A percentile compares a stretch with the other conserved stretches of the same genome.
These are phyloP conservation scores for Lysandra bellargus DNA, from an alignment of 2,888 invertebrate genomes.

Conservation along the genomic window DNA sequence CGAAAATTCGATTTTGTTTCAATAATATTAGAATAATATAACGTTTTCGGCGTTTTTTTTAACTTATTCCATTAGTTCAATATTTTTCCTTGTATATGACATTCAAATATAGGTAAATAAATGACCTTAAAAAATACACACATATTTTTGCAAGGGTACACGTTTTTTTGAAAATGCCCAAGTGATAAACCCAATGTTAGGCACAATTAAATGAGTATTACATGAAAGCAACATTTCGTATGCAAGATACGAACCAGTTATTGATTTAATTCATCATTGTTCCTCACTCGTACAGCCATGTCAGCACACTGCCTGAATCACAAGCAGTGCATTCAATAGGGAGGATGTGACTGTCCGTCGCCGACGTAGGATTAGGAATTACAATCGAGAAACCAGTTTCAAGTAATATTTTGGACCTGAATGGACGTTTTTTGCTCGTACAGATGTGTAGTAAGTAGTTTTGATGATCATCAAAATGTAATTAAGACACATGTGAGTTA, in stretches of 20 bases:
- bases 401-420: background rate
- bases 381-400: background rate
- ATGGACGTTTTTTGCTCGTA: background rate
- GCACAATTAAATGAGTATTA: background rate
- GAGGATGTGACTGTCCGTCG: slow-evolving; percentile 38
- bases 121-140: too few species aligned
- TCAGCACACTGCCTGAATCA: slow-evolving; percentile 39
- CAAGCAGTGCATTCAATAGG: slow-evolving; percentile 39
- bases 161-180: too few species aligned
- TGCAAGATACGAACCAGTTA: slow-evolving; percentile 26
- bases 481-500: background rate
- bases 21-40: too few species aligned
- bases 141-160: too few species aligned
- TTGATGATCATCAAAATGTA: background rate
- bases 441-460: background rate
- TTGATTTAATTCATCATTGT: slow-evolving; percentile 39
- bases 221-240: background rate
- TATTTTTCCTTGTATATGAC: too few species aligned
- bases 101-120: too few species aligned
- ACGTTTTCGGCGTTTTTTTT: too few species aligned
- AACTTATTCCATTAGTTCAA: too few species aligned
- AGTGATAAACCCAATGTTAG: background rate
- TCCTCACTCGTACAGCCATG: slow-evolving; percentile 34
- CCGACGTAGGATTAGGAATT: background rate
- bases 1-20: too few species aligned